phyloP scores from a whole-genome alignment of 2,113 vertebrate genomes.

The Pituophis catenifer region DNA sequence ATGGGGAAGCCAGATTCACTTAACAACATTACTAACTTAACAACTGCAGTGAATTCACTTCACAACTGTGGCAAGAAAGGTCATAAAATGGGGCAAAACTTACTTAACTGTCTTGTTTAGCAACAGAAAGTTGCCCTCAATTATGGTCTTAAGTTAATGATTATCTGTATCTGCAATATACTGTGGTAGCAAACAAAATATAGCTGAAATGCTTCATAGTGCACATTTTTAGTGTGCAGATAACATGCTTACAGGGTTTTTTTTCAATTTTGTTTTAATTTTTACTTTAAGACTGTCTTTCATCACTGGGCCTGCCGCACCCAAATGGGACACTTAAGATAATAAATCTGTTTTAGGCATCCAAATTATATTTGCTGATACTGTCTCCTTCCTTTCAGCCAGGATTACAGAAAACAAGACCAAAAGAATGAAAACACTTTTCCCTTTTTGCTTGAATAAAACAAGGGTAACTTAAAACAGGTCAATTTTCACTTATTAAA shows the following conservation, averaged over 20 bases:
- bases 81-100: too few relatives aligned
- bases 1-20: too few relatives aligned
- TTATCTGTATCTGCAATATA: not conserved
- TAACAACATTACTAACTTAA: too few relatives aligned
- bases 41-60: too few relatives aligned
- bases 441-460: too few relatives aligned
- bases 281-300: not conserved
- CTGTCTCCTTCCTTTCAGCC: too few relatives aligned
- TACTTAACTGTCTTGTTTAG: too few relatives aligned
- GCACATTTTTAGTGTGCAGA: slow-evolving; percentile 17
- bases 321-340: not conserved
- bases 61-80: too few relatives aligned
- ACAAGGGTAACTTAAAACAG: too few relatives aligned
- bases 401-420: too few relatives aligned
- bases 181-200: slow-evolving; percentile 6
- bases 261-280: not conserved
- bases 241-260: slow-evolving; percentile 7
- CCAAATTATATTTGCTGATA: not conserved
- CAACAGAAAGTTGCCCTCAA: too few relatives aligned
- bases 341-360: not conserved
- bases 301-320: not conserved
- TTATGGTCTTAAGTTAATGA: not conserved
- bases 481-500: not conserved
- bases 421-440: too few relatives aligned
- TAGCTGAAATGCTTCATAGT: slow-evolving; percentile 8